phyloP scores from a whole-genome alignment of 1,140 invertebrate species.

The Gryon sp. region DNA sequence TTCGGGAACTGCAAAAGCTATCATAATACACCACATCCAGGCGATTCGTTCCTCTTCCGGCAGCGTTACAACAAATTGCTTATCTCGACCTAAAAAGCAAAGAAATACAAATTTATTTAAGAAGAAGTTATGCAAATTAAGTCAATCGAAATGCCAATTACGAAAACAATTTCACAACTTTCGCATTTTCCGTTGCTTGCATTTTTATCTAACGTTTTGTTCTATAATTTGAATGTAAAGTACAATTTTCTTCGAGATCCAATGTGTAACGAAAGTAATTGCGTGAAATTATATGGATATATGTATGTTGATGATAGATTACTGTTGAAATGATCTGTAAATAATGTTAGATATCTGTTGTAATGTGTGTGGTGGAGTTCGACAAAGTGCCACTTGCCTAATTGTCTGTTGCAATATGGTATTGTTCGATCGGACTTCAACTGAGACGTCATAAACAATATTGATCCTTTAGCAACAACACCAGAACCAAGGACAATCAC shows the following conservation, averaged over 20 bases:
- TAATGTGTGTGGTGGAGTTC: constrained; percentile 13
- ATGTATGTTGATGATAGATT: constrained; percentile 39
- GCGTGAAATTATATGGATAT: constrained; percentile 4
- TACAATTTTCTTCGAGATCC: constrained; percentile 7
- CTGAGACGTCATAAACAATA: constrained; percentile 95
- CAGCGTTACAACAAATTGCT: constrained; percentile 87
- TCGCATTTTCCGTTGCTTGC: constrained; percentile 6
- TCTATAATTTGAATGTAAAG: too few species aligned
- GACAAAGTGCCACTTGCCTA: constrained; percentile 82
- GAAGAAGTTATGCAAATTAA: too few species aligned
- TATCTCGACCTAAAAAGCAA: constrained; percentile 86
- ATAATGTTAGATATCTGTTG: constrained; percentile 31
- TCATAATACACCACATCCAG: constrained; percentile 96
- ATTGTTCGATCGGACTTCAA: constrained; percentile 86
- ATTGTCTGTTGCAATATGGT: constrained; percentile 89
- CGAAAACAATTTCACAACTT: constrained; percentile 36
- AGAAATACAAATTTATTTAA: too few species aligned
- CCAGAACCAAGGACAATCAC: constrained; percentile 89
- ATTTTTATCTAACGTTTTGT: too few species aligned
- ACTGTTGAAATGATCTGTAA: constrained; percentile 4
- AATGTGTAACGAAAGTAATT: constrained; percentile 30
- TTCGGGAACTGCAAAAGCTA: constrained; percentile 92
- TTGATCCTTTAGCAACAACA: constrained; percentile 91
- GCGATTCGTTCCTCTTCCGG: constrained; percentile 91
- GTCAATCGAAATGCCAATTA: too few species aligned